Percentiles rank a stretch among this genome's conserved stretches.
These are phyloP conservation scores for Stichodactyla helianthus DNA, from an alignment of 64 coral and sea anemone species.

Conservation along the genomic window DNA sequence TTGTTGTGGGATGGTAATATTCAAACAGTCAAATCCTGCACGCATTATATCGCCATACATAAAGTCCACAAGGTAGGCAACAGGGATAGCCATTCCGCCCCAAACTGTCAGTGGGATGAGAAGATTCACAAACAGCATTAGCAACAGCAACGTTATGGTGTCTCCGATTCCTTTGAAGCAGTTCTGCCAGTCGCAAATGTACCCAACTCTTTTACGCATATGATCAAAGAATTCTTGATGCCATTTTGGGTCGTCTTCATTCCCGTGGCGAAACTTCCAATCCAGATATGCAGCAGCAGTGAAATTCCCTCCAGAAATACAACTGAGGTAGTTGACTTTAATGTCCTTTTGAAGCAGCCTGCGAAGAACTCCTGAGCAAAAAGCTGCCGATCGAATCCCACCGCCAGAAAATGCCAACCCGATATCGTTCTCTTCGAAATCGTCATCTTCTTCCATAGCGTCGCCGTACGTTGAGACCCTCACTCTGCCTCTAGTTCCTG, in stretches of 20 bases:
- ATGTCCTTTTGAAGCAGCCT: conserved; percentile 58
- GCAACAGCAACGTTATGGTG: conserved; percentile 30
- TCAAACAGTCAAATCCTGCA: conserved; percentile 47
- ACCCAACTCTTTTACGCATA: conserved; percentile 56
- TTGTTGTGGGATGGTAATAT: not conserved
- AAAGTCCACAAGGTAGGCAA: conserved; percentile 68
- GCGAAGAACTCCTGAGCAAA: conserved; percentile 66
- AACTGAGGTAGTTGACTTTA: conserved; percentile 68
- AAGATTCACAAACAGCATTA: conserved; percentile 55
- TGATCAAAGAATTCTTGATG: conserved; percentile 78
- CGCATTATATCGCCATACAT: conserved; percentile 57
- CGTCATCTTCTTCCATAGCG: conserved; percentile 15
- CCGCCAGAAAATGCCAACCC: conserved; percentile 73
- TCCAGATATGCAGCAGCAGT: conserved; percentile 64
- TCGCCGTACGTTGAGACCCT: not conserved
- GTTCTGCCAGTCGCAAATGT: conserved; percentile 65
- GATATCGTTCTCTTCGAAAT: conserved; percentile 15
- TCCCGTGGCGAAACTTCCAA: conserved; percentile 62
- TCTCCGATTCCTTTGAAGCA: conserved; percentile 45
- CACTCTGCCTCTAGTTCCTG: conserved; percentile 2
- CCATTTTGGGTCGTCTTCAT: conserved; percentile 48
- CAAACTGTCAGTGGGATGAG: conserved; percentile 62
- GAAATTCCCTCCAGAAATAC: conserved; percentile 85
- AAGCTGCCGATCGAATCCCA: conserved; percentile 67
- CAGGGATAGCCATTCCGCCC: conserved; percentile 45